Evolutionary conservation across 2,113 vertebrate genomes (phyloP).

Genomic region (Tiliqua scincoides): DNA sequence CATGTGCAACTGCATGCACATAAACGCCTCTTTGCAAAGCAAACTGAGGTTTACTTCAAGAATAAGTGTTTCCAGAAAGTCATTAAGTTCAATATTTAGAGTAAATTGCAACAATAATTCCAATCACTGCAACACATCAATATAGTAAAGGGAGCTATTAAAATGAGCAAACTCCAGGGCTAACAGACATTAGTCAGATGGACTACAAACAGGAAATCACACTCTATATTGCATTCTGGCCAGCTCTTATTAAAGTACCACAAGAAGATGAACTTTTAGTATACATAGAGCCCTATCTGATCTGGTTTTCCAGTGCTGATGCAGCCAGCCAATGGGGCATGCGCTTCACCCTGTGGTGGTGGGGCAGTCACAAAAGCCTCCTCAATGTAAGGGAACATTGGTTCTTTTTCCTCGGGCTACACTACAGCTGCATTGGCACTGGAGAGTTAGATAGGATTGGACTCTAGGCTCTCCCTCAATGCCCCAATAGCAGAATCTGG

Average conservation of each 20-base stretch:
- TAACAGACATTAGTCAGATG: neutral
- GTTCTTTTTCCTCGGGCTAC: too few species aligned
- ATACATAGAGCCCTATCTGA: too few species aligned
- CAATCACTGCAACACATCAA: neutral
- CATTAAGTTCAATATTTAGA: neutral
- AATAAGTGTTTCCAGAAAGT: neutral
- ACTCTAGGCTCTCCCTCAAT: neutral
- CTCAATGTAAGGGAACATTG: too few species aligned
- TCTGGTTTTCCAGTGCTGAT: too few species aligned
- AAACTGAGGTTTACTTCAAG: too few species aligned
- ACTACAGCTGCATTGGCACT: too few species aligned
- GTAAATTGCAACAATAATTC: neutral
- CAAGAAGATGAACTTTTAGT: fast-evolving
- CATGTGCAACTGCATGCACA: too few species aligned
- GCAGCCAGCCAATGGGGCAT: too few species aligned
- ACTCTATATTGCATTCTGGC: neutral
- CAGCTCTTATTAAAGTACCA: neutral
- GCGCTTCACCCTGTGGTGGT: too few species aligned
- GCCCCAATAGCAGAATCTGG: neutral
- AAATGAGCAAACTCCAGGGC: neutral
- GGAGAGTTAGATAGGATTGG: too few species aligned
- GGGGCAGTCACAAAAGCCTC: too few species aligned
- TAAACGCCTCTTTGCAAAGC: too few species aligned
- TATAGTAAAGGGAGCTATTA: neutral
- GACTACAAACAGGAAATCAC: neutral